Conservation (phyloP, 2,113 vertebrate species). For the Chascanopsetta lugubris region DNA sequence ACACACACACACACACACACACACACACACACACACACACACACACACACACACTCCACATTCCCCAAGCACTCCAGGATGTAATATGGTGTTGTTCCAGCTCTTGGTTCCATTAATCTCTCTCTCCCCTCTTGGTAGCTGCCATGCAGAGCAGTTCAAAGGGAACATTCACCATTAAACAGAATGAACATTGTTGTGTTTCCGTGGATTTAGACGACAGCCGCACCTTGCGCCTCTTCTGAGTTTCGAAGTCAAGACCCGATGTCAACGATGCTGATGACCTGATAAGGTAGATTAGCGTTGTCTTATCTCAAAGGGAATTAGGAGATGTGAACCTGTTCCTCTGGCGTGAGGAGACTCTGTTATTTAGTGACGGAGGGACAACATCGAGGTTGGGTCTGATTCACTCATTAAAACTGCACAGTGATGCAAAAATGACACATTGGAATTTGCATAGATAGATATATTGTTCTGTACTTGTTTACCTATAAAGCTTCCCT, state of each 20-base stretch:
- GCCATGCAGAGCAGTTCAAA: slow-evolving; percentile 24
- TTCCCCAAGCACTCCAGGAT: slow-evolving; percentile 28
- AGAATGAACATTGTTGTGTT: not conserved
- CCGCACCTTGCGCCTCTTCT: not conserved
- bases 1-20: not conserved
- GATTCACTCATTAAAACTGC: too few relatives aligned
- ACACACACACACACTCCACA: not conserved
- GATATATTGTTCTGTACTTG: too few relatives aligned
- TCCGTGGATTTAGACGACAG: not conserved
- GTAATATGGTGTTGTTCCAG: slow-evolving; percentile 53
- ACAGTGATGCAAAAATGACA: too few relatives aligned
- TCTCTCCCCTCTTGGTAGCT: slow-evolving; percentile 33
- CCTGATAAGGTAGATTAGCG: too few relatives aligned
- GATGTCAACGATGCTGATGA: too few relatives aligned
- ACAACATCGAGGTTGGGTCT: too few relatives aligned
- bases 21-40: not conserved
- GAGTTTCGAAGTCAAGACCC: not conserved
- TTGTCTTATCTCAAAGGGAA: too few relatives aligned
- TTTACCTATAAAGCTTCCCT: too few relatives aligned
- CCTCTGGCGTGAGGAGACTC: too few relatives aligned
- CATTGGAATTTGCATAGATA: too few relatives aligned
- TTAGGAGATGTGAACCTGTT: too few relatives aligned
- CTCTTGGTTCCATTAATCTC: slow-evolving; percentile 53
- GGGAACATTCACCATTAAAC: slow-evolving; percentile 24
- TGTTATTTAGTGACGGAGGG: too few relatives aligned